Conservation (phyloP, 2,797 vertebrate species). For the Rhinella marina region DNA sequence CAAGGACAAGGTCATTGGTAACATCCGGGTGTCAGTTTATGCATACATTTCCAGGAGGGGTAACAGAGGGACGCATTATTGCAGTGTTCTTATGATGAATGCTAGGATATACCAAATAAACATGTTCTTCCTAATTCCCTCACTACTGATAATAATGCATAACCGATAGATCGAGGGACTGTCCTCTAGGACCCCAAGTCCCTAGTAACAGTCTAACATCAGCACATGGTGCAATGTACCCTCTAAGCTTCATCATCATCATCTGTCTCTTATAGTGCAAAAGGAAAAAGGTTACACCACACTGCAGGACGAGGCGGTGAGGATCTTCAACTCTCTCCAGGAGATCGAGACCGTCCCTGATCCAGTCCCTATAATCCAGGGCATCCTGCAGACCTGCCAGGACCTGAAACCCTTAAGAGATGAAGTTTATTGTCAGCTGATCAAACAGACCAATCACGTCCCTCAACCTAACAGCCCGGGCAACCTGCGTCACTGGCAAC, state of each 20-base stretch:
- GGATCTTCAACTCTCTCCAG: conserved; percentile 93
- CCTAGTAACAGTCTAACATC: neutral
- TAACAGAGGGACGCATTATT: no score
- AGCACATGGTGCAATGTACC: neutral
- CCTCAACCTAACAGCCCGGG: conserved; percentile 84
- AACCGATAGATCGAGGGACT: no score
- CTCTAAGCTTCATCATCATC: neutral
- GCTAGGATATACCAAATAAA: no score
- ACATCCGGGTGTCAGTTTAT: no score
- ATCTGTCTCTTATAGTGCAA: conserved; percentile 77
- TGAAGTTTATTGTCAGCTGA: conserved; percentile 93
- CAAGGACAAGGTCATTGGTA: neutral
- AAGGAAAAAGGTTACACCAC: conserved; percentile 92
- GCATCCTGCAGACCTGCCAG: conserved; percentile 92
- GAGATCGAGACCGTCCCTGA: conserved; percentile 90
- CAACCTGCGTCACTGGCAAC: conserved; percentile 90
- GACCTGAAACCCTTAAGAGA: conserved; percentile 86
- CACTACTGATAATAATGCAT: no score
- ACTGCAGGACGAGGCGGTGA: conserved; percentile 92
- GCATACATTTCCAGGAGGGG: no score
- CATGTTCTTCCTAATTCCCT: no score
- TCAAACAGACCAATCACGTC: conserved; percentile 93
- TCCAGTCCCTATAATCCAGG: conserved; percentile 90
- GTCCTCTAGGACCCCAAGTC: no score
- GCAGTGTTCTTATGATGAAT: no score